phyloP scores from a whole-genome alignment of 2,888 invertebrate species.

The Leptinotarsa peninsularis region DNA sequence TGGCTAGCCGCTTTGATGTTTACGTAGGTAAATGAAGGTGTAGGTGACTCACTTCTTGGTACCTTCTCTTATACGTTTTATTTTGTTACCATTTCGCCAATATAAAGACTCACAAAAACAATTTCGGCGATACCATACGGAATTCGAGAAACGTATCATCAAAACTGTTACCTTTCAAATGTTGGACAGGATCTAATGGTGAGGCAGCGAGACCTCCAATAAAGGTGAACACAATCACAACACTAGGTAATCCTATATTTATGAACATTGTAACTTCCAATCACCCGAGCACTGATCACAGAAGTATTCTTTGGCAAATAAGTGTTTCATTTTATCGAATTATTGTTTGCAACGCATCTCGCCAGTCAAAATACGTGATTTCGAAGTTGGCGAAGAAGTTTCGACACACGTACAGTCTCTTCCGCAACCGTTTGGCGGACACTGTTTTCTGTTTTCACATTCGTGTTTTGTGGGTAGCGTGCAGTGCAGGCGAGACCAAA shows the following conservation, averaged over 20 bases:
- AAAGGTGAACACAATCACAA: constrained; percentile 55
- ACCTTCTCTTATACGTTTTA: background rate
- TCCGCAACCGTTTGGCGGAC: constrained; percentile 39
- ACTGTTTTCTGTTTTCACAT: constrained; percentile 50
- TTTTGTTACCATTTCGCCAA: too few species aligned
- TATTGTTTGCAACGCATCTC: constrained; percentile 38
- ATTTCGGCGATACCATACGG: background rate
- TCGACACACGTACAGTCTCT: constrained; percentile 33
- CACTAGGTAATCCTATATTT: constrained; percentile 54
- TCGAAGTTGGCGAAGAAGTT: background rate
- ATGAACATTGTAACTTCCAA: constrained; percentile 55
- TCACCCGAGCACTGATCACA: constrained; percentile 51
- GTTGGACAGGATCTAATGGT: constrained; percentile 58
- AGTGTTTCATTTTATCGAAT: constrained; percentile 48
- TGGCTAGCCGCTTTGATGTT: background rate
- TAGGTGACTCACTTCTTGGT: constrained; percentile 12
- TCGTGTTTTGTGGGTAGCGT: constrained; percentile 52
- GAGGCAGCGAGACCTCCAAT: constrained; percentile 55
- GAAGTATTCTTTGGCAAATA: constrained; percentile 50
- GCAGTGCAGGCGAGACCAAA: constrained; percentile 49
- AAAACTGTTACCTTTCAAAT: constrained; percentile 52
- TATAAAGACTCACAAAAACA: too few species aligned
- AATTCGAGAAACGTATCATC: background rate
- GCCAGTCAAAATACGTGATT: constrained; percentile 28
- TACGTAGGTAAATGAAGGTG: constrained; percentile 5